phyloP scores from a whole-genome alignment of 2,888 invertebrate species.

The Sericinus montela region DNA sequence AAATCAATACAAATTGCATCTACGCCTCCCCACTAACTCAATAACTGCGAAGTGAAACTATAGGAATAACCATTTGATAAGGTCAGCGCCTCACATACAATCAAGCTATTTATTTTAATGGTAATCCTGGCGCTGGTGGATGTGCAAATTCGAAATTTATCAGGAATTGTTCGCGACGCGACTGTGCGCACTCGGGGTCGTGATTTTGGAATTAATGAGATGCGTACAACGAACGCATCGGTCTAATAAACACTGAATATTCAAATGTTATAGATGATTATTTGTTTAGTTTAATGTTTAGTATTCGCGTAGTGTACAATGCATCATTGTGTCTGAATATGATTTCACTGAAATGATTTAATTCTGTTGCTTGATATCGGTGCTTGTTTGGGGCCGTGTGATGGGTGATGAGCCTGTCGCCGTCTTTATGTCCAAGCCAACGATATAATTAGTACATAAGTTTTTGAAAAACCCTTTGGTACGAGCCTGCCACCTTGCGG shows the following conservation, averaged over 20 bases:
- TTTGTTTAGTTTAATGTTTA: neutral
- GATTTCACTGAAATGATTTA: too few species aligned
- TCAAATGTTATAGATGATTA: neutral
- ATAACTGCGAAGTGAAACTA: too few species aligned
- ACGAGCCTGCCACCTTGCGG: too few species aligned
- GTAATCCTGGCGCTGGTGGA: neutral
- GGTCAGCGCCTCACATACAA: neutral
- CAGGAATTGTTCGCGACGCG: conserved; percentile 5
- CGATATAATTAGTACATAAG: too few species aligned
- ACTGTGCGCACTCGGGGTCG: neutral
- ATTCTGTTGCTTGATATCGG: too few species aligned
- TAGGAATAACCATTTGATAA: too few species aligned
- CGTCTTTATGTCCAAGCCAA: too few species aligned
- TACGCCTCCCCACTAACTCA: too few species aligned
- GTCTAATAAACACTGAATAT: conserved; percentile 4
- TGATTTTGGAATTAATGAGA: conserved; percentile 11
- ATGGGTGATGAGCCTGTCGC: too few species aligned
- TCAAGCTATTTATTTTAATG: conserved; percentile 7
- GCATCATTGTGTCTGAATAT: neutral
- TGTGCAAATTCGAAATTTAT: conserved; percentile 11
- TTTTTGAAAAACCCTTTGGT: too few species aligned
- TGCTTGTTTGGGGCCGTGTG: too few species aligned
- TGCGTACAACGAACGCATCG: conserved; percentile 7
- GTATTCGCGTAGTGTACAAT: neutral
- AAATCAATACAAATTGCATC: too few species aligned